Evolutionary conservation across 1,140 invertebrate species (phyloP).

Genomic region (Pararge aegeria): DNA sequence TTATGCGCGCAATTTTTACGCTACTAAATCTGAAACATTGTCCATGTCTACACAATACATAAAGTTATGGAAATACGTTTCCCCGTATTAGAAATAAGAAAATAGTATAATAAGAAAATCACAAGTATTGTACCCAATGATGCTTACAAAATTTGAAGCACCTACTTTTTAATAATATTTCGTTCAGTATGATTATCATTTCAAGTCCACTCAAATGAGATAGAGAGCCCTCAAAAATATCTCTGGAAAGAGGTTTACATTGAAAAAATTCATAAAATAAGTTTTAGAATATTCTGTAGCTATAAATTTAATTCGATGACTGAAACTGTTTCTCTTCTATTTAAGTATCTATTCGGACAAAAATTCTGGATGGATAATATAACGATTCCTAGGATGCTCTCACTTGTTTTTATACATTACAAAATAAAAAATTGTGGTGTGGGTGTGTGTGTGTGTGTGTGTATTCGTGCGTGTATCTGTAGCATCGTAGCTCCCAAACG

Average conservation of each 20-base stretch:
- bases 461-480: no score
- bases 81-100: no score
- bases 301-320: background rate
- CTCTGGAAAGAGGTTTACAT: background rate
- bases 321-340: background rate
- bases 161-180: conserved; percentile 5
- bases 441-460: no score
- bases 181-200: conserved; percentile 7
- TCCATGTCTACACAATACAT: no score
- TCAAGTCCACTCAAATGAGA: conserved; percentile 2
- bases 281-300: background rate
- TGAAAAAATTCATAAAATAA: background rate
- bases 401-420: no score
- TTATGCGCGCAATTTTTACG: no score
- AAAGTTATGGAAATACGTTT: background rate
- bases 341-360: no score
- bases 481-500: no score
- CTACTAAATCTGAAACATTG: no score
- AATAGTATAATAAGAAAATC: background rate
- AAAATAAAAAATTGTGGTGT: no score
- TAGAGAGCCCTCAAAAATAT: conserved; percentile 4
- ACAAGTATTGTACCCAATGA: background rate
- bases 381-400: no score
- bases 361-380: no score
- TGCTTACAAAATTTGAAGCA: background rate